Conservation (phyloP, 2,113 vertebrate species). For the Bos taurus region ARS-UCD2.0 NC_037342.1:83146001-83146500, state of each 20-base stretch:
- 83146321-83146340: background rate
- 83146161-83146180: background rate
- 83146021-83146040: background rate
- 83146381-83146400: background rate
- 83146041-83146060: background rate
- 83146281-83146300: background rate
- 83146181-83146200: background rate
- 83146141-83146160: background rate
- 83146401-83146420: background rate
- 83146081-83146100: background rate
- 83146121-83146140: background rate
- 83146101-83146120: background rate
- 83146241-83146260: background rate
- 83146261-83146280: background rate
- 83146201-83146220: background rate
- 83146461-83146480: background rate
- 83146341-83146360: background rate
- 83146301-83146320: background rate
- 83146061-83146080: background rate
- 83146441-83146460: background rate
- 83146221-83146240: background rate
- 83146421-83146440: background rate
- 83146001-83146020: background rate
- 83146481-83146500: background rate
- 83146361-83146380: background rate